A percentile compares a stretch with the other conserved stretches of the same genome.
phyloP scores from a whole-genome alignment of 2,888 invertebrate species.

The Congeria kusceri region DNA sequence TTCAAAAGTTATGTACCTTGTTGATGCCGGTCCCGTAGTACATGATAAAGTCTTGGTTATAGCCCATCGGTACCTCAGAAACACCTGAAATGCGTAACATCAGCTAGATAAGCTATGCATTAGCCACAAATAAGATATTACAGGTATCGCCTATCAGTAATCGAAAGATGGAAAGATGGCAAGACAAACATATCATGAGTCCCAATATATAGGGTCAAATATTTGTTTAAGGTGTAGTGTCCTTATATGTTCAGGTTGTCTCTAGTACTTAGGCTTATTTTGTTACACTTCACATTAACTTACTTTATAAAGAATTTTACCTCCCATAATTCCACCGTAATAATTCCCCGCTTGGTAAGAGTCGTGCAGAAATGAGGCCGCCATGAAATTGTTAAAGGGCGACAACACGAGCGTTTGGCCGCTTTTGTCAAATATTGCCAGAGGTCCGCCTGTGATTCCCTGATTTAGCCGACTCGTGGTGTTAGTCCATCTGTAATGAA shows the following conservation, averaged over 20 bases:
- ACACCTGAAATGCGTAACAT: slow-evolving; percentile 38
- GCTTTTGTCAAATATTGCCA: slow-evolving; percentile 63
- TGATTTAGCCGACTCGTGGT: slow-evolving; percentile 46
- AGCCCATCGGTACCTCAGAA: slow-evolving; percentile 64
- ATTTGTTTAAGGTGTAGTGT: no score
- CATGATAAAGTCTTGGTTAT: slow-evolving; percentile 69
- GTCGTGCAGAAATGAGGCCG: slow-evolving; percentile 66
- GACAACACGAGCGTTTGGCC: slow-evolving; percentile 60
- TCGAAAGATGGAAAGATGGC: no score
- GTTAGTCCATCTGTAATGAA: slow-evolving; percentile 45
- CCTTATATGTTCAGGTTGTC: no score
- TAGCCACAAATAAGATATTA: no score
- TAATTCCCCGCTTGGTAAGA: slow-evolving; percentile 47
- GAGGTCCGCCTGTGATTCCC: slow-evolving; percentile 65
- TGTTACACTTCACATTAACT: no score
- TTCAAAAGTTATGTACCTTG: slow-evolving; percentile 56
- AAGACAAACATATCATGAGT: no score
- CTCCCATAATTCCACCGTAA: slow-evolving; percentile 76
- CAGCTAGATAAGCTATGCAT: no score
- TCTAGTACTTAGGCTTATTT: no score
- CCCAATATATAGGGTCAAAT: no score
- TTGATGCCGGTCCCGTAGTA: slow-evolving; percentile 72
- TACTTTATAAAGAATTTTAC: no score
- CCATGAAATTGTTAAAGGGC: slow-evolving; percentile 68
- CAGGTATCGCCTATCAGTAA: no score